A percentile compares a stretch with the other conserved stretches of the same genome.
These are phyloP conservation scores for Brachypalpus laphriformis DNA, from an alignment of 2,888 invertebrate genomes.

Conservation along the genomic window DNA sequence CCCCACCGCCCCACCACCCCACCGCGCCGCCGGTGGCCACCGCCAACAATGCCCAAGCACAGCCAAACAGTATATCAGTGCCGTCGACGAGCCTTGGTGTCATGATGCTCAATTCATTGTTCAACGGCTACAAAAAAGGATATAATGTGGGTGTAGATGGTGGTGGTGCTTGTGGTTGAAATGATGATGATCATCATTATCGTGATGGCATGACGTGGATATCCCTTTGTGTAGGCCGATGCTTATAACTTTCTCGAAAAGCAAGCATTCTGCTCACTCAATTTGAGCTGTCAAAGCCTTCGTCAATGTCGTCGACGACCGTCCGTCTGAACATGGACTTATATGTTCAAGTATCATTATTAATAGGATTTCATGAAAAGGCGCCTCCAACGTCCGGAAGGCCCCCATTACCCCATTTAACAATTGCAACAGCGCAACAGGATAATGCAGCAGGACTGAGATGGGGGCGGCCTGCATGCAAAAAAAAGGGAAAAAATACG, in stretches of 20 bases:
- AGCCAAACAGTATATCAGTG: conserved; percentile 19
- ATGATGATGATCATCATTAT: conserved; percentile 26
- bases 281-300: conserved; percentile 41
- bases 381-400: conserved; percentile 9
- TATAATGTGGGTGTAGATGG: conserved; percentile 17
- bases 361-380: conserved; percentile 63
- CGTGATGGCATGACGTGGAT: conserved; percentile 44
- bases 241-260: conserved; percentile 36
- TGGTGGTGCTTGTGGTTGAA: background rate
- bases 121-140: background rate
- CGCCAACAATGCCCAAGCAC: background rate
- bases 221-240: conserved; percentile 33
- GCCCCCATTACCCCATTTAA: conserved; percentile 42
- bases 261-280: conserved; percentile 38
- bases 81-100: conserved; percentile 30
- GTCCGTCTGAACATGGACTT: conserved; percentile 3
- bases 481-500: conserved; percentile 14
- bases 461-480: background rate
- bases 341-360: conserved; percentile 36
- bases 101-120: conserved; percentile 55
- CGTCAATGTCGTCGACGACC: background rate
- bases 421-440: conserved; percentile 61
- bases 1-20: background rate
- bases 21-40: background rate
- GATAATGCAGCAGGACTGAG: conserved; percentile 23